These are phyloP conservation scores for Drosophila kohkoa DNA, from an alignment of 1,140 invertebrate species.

Conservation along the genomic window DNA sequence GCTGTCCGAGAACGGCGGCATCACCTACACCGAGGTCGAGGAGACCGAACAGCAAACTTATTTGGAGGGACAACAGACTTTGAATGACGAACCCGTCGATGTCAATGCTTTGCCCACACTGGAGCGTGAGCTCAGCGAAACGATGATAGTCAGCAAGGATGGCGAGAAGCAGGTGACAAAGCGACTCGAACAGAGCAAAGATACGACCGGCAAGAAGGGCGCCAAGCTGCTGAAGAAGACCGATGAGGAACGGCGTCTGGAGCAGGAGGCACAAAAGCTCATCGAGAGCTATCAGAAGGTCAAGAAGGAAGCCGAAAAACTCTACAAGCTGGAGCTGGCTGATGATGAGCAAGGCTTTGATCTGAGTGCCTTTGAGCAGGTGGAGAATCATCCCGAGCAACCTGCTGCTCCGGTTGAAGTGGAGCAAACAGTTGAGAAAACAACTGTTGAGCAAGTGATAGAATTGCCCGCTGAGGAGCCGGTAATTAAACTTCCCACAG, in stretches of 20 bases:
- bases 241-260: conserved; percentile 73
- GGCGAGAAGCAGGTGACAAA: conserved; percentile 75
- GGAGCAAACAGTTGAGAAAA: not conserved
- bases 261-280: conserved; percentile 78
- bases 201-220: conserved; percentile 62
- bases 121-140: conserved; percentile 68
- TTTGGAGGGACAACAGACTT: conserved; percentile 62
- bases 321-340: conserved; percentile 60
- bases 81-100: conserved; percentile 39
- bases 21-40: conserved; percentile 75
- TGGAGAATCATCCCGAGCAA: conserved; percentile 12
- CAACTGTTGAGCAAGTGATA: no score
- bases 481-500: not conserved
- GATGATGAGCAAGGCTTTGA: conserved; percentile 79
- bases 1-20: conserved; percentile 55
- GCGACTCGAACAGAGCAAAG: conserved; percentile 68
- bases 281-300: conserved; percentile 83
- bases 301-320: conserved; percentile 74
- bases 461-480: no score
- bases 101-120: conserved; percentile 40
- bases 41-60: conserved; percentile 70
- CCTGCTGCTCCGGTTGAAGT: no score
- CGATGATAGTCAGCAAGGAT: conserved; percentile 66
- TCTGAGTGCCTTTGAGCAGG: conserved; percentile 69
- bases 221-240: conserved; percentile 74